phyloP scores from a whole-genome alignment of 2,797 vertebrate genomes.

The Apogon talboti region DNA sequence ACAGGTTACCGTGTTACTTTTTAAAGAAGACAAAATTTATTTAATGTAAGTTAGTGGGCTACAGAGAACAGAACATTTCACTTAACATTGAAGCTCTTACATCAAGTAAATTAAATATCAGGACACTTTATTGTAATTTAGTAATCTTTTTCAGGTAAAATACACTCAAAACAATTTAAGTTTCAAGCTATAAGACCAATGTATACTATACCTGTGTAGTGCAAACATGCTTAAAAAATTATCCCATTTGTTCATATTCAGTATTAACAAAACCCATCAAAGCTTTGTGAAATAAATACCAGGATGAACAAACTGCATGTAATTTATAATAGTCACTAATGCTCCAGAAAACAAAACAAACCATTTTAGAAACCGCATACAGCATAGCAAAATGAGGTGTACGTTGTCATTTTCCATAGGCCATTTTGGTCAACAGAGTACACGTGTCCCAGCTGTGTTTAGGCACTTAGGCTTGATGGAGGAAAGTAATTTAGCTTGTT shows the following conservation, averaged over 20 bases:
- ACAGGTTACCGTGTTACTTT: not conserved
- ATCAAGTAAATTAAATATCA: not conserved
- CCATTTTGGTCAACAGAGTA: constrained; percentile 19
- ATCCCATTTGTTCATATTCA: no score
- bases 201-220: not conserved
- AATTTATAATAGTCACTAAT: constrained; percentile 1
- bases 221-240: no score
- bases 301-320: not conserved
- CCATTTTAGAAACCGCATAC: not conserved
- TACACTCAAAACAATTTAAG: not conserved
- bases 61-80: no score
- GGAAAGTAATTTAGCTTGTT: constrained; percentile 25
- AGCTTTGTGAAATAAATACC: not conserved
- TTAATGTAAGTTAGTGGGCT: no score
- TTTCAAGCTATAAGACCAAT: not conserved
- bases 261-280: no score
- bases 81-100: not conserved
- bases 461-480: constrained; percentile 36
- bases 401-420: not conserved
- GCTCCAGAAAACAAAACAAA: not conserved
- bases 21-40: not conserved
- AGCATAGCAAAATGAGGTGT: not conserved
- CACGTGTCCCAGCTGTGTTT: constrained; percentile 35
- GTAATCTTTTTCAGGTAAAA: no score
- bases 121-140: no score